Evolutionary conservation across 2,113 vertebrate genomes (phyloP).

Genomic region (Corythoichthys intestinalis): DNA sequence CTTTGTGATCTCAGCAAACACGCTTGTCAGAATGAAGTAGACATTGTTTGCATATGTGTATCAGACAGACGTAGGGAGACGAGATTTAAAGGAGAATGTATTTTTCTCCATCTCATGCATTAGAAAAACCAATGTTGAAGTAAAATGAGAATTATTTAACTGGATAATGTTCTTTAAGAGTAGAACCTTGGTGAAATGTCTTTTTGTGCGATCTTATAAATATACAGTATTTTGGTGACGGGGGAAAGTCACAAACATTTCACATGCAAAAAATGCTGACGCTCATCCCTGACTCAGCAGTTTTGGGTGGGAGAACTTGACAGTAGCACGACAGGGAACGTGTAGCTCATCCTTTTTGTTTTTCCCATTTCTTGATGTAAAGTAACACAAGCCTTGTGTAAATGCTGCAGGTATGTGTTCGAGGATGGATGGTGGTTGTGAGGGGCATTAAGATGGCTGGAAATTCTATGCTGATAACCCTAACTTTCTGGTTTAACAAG

Average conservation of each 20-base stretch:
- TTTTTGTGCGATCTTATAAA: background rate
- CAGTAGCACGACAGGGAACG: conserved; percentile 22
- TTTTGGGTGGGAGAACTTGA: conserved; percentile 23
- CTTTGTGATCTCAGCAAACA: conserved; percentile 49
- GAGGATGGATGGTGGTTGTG: no score
- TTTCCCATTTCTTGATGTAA: conserved; percentile 21
- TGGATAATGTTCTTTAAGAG: background rate
- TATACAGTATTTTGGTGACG: background rate
- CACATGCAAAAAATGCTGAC: conserved; percentile 38
- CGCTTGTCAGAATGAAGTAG: conserved; percentile 19
- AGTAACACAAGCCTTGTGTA: background rate
- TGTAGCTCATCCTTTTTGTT: conserved; percentile 15
- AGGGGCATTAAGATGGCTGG: no score
- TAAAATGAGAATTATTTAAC: background rate
- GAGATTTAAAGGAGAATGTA: background rate
- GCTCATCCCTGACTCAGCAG: conserved; percentile 34
- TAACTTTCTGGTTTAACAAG: background rate
- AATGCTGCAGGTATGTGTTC: background rate
- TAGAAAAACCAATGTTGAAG: background rate
- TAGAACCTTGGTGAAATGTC: background rate
- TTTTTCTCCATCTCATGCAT: background rate
- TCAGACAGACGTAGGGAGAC: background rate
- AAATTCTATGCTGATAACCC: background rate
- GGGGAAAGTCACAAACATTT: conserved; percentile 1
- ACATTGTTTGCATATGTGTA: background rate